Conservation (phyloP, 2,113 vertebrate species). For the Pluvianellus socialis region DNA sequence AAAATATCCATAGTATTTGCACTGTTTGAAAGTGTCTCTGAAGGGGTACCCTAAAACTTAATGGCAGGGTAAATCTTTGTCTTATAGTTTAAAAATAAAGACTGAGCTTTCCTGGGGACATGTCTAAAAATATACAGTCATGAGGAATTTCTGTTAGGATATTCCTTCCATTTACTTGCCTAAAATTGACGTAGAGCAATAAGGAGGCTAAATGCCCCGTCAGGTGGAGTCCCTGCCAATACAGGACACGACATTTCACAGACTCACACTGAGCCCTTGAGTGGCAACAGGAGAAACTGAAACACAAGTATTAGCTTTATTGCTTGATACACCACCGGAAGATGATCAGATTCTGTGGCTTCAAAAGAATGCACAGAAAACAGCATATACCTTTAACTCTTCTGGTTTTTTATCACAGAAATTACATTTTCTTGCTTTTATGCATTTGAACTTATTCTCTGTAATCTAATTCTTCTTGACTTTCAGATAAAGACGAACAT, state of each 20-base stretch:
- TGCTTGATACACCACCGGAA: background rate
- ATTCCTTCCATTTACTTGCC: background rate
- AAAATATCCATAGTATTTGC: background rate
- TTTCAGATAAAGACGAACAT: background rate
- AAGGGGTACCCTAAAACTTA: background rate
- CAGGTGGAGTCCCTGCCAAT: background rate
- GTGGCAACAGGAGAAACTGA: background rate
- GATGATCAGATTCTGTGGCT: background rate
- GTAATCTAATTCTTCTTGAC: background rate
- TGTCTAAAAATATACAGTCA: background rate
- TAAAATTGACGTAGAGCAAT: background rate
- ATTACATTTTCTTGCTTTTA: background rate
- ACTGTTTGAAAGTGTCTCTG: background rate
- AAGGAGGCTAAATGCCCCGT: background rate
- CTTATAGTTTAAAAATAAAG: background rate
- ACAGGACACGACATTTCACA: background rate
- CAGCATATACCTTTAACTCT: background rate
- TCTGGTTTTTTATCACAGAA: background rate
- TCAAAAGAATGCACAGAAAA: background rate
- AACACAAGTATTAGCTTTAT: background rate
- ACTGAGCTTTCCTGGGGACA: background rate
- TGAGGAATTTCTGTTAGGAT: background rate
- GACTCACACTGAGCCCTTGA: background rate
- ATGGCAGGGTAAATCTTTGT: fast-evolving
- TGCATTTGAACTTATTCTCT: background rate